These are phyloP conservation scores for Acronicta leporina DNA, from an alignment of 2,888 invertebrate species.

Conservation along the genomic window DNA sequence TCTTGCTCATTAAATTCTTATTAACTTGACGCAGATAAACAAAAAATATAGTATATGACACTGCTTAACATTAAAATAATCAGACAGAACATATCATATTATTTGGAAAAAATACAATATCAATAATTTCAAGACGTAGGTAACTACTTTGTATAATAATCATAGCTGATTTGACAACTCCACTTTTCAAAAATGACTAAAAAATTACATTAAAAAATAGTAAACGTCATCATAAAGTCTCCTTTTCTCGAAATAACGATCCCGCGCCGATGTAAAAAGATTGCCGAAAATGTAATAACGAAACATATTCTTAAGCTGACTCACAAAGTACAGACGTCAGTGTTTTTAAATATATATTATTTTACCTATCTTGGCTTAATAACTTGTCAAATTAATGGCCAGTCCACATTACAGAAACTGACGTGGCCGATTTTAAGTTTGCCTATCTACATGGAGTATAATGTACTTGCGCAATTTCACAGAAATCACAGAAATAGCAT, in stretches of 20 bases:
- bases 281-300: constrained; percentile 13
- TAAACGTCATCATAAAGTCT: not conserved
- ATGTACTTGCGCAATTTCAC: too few relatives aligned
- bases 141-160: too few relatives aligned
- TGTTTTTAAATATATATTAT: constrained; percentile 50
- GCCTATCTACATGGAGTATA: too few relatives aligned
- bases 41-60: too few relatives aligned
- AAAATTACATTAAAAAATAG: constrained; percentile 20
- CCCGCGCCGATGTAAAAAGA: constrained; percentile 1
- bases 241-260: constrained; percentile 23
- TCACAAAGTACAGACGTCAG: constrained; percentile 49
- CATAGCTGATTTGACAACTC: not conserved
- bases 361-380: constrained; percentile 63
- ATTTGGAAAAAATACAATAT: too few relatives aligned
- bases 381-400: constrained; percentile 59
- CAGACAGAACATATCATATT: too few relatives aligned
- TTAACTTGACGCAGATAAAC: too few relatives aligned
- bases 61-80: too few relatives aligned
- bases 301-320: constrained; percentile 61
- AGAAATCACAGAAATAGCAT: too few relatives aligned
- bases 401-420: constrained; percentile 26
- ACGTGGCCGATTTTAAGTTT: constrained; percentile 21
- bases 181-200: not conserved
- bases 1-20: too few relatives aligned
- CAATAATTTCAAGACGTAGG: too few relatives aligned